These are phyloP conservation scores for Cuculus canorus DNA, from an alignment of 2,797 vertebrate species.

Conservation along the genomic window DNA sequence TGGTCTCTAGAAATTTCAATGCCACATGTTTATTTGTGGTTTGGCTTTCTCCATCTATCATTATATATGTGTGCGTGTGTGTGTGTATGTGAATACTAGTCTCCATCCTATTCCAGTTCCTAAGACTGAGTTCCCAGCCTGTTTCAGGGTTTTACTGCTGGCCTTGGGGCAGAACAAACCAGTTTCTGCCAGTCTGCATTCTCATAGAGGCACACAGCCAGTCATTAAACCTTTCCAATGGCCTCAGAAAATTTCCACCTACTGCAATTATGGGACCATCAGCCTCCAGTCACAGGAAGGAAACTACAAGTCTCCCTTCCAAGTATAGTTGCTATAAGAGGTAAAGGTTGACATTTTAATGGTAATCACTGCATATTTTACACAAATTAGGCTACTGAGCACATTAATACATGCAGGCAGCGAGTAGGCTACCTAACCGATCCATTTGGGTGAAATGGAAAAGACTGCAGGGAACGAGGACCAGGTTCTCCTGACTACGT, in stretches of 20 bases:
- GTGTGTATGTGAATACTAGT: not conserved
- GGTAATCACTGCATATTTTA: not conserved
- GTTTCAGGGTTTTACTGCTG: not conserved
- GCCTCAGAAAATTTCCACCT: not conserved
- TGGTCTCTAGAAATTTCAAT: constrained; percentile 14
- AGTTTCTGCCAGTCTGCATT: not conserved
- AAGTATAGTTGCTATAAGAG: not conserved
- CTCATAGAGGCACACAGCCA: not conserved
- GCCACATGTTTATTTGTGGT: not conserved
- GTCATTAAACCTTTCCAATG: not conserved
- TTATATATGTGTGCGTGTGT: not conserved
- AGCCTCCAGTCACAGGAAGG: not conserved
- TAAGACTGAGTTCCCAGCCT: not conserved
- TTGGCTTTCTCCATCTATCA: not conserved
- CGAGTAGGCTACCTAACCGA: not conserved
- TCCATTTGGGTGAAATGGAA: not conserved
- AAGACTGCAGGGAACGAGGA: not conserved
- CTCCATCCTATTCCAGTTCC: not conserved
- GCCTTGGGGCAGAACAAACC: not conserved
- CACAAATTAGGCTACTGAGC: not conserved
- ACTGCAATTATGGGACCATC: not conserved
- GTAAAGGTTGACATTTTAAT: not conserved
- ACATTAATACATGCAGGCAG: not conserved
- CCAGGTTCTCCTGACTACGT: not conserved
- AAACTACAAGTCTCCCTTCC: not conserved